Base-by-base conservation (phyloP, 2,888 invertebrate genomes). In the Agonopterix subpropinquella region DNA sequence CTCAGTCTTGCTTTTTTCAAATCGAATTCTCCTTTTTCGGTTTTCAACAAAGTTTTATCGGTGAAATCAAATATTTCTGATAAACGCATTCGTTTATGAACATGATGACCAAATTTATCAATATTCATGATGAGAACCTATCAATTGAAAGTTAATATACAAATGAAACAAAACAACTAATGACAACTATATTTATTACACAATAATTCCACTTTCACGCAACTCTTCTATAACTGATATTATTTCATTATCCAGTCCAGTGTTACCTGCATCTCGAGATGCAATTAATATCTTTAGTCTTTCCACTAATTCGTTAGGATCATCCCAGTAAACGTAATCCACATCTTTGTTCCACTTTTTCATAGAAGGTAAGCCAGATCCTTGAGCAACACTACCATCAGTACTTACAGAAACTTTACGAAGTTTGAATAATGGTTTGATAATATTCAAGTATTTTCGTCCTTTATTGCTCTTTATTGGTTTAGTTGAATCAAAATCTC, bases 161-260 rank as follows among this genome's bases (percentile, higher is more conserved):
- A n/a, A n/a, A n/a, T n/a, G n/a, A n/a, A n/a, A n/a, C n/a, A n/a
- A n/a, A n/a, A n/a, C n/a, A n/a, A n/a, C n/a, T n/a, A n/a, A n/a
- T n/a, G n/a, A n/a, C n/a, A n/a, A n/a, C n/a, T n/a, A n/a, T n/a
- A n/a, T n/a, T n/a, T n/a, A n/a, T n/a, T n/a, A n/a, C n/a, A n/a
- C n/a, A n/a, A n/a, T n/a, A n/a, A n/a, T 50, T 36, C 50, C 52
- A 59, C 53, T 54, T 64, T 64, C 54, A 36, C 35, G 41, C 11
- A 56, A 43, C 35, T 48, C 53, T 54, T 68, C 64, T 28, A 73
- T 58, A 28, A 74, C 72, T 11, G 71, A 64, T 13, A 67, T 55
- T 37, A 74, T 75, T 62, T 77, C 71, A 52, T 62, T 2, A n/a
- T n/a, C n/a, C n/a, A n/a, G n/a, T n/a, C n/a, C n/a, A n/a, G n/a